Base-by-base conservation (phyloP, 2,888 invertebrate species). In the Diploptera punctata region DNA sequence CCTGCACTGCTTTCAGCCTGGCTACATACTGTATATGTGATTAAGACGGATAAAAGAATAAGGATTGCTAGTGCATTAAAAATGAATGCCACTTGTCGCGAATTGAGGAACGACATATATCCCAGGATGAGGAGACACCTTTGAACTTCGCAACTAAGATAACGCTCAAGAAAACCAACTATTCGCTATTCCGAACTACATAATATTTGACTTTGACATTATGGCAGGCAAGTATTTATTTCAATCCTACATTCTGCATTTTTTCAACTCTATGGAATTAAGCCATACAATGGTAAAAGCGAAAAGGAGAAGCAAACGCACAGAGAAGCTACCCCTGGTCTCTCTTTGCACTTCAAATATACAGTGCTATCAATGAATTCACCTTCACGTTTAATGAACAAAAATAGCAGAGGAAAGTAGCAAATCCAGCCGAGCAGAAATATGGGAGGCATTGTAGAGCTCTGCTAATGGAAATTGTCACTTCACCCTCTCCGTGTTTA, bases 381-480 rank as follows among this genome's bases (percentile, higher is more conserved):
- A 29, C 44, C 65, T 65, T 26, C 47, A 26, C 43, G 29, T 44
- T 29, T 47, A 65, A 65, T 47, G 47, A 65, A 65, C 26, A 65
- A 47, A 47, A 65, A 43, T 16, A 47, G 43, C 43, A 38, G 3
- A 16, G 13, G 43, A 19, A 62, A 43, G 21, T 19, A 29, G 31
- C 65, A 18, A 29, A 47, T 21, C 26, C 65, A 65, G n/a, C 26
- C n/a, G 65, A 65, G 44, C 65, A 47, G 43, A 65, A 43, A 44
- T 44, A 47, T 26, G 47, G 44, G 47, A 65, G 21, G 24, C 38
- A 65, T 65, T 65, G 38, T 19, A 7, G 21, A 26, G 29, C 21
- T 18, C 24, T 44, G 44, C 44, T 65, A 65, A 65, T 65, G 29
- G 29, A 47, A 65, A 65, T 29, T 65, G 65, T 29, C 44, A 38